These are phyloP conservation scores for Epirrhoe tristata DNA, from an alignment of 2,888 invertebrate species.

Conservation along the genomic window DNA sequence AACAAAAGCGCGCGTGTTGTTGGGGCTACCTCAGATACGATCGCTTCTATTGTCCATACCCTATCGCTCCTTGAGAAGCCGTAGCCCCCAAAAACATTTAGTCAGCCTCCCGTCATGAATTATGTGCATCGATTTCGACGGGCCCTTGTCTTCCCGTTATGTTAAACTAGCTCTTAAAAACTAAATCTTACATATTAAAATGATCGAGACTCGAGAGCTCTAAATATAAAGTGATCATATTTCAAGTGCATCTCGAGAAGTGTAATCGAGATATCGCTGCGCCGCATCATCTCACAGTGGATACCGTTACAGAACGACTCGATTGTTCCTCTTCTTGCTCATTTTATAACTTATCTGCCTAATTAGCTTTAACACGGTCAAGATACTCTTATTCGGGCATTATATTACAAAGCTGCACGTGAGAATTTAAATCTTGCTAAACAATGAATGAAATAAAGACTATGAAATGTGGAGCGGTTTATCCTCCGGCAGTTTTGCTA, in stretches of 20 bases:
- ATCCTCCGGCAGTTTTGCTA: slow-evolving; percentile 60
- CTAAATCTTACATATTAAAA: slow-evolving; percentile 42
- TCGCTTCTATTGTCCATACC: slow-evolving; percentile 66
- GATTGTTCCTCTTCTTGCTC: slow-evolving; percentile 58
- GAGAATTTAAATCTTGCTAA: slow-evolving; percentile 48
- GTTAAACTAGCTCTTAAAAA: slow-evolving; percentile 47
- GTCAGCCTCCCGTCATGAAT: slow-evolving; percentile 64
- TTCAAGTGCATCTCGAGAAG: slow-evolving; percentile 66
- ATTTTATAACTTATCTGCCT: slow-evolving; percentile 57
- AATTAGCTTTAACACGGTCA: slow-evolving; percentile 71
- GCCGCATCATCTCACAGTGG: slow-evolving; percentile 48
- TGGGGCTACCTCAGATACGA: slow-evolving; percentile 65
- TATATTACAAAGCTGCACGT: slow-evolving; percentile 49
- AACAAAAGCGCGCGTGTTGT: slow-evolving; percentile 72
- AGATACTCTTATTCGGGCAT: slow-evolving; percentile 53
- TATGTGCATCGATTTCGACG: slow-evolving; percentile 74
- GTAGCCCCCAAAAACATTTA: slow-evolving; percentile 46
- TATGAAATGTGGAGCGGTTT: slow-evolving; percentile 63
- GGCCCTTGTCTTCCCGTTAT: slow-evolving; percentile 67
- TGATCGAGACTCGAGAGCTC: slow-evolving; percentile 42
- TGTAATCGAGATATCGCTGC: slow-evolving; percentile 58
- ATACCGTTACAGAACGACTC: slow-evolving; percentile 58
- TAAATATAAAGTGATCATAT: slow-evolving; percentile 55
- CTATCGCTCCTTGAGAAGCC: slow-evolving; percentile 56
- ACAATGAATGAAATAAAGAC: slow-evolving; percentile 47